Conservation (phyloP, 2,113 vertebrate genomes). For the Haemorhous mexicanus region DNA sequence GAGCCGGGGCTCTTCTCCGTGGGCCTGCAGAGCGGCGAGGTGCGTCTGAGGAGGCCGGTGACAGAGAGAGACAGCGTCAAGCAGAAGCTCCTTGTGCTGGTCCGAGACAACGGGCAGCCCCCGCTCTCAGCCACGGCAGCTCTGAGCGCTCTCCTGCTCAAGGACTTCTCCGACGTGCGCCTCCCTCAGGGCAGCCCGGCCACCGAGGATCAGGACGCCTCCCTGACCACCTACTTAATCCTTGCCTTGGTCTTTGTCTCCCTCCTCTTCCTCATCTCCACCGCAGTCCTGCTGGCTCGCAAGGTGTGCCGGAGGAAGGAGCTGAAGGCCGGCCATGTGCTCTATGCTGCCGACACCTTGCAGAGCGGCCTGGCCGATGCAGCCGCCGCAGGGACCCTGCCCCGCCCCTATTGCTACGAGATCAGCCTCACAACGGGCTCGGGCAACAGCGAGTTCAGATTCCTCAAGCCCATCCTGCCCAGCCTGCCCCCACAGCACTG, state of each 20-base stretch:
- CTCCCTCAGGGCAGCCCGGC: neutral
- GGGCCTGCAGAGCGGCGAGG: constrained; percentile 21
- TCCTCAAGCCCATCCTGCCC: too few species aligned
- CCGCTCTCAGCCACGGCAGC: neutral
- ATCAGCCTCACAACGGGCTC: neutral
- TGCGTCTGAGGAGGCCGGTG: neutral
- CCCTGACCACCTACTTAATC: neutral
- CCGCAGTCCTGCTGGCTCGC: fast-evolving
- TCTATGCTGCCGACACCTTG: neutral
- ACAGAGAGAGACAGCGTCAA: neutral
- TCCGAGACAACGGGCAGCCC: neutral
- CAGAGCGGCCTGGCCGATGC: neutral
- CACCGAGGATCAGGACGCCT: fast-evolving
- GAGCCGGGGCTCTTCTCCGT: neutral
- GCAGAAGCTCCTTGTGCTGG: neutral
- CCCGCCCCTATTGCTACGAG: neutral
- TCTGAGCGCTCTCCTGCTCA: neutral
- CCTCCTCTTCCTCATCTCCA: neutral
- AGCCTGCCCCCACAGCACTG: too few species aligned
- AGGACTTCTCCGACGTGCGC: neutral
- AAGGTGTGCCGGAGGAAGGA: neutral
- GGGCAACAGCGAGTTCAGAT: neutral
- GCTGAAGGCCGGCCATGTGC: neutral
- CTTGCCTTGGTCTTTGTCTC: neutral
- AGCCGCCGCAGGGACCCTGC: neutral